Percentiles rank a stretch among this genome's conserved stretches.
Evolutionary conservation across 2,888 invertebrate genomes (phyloP).

Genomic region (Trisateles emortualis): DNA sequence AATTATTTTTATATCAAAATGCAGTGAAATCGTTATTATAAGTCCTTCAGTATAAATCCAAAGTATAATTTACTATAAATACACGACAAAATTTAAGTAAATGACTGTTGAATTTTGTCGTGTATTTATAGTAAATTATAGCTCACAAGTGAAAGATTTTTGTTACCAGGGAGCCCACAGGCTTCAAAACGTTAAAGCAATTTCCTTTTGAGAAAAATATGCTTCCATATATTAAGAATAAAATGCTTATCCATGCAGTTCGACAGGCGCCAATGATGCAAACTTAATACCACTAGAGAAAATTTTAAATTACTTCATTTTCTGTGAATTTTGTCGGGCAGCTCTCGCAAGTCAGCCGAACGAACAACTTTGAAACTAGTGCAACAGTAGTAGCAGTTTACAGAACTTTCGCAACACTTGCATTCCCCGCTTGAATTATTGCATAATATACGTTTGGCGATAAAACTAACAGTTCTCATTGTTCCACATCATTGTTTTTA

Average conservation of each 20-base stretch:
- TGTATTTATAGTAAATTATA: too few species aligned
- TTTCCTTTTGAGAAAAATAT: conserved; percentile 6
- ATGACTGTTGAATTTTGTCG: too few species aligned
- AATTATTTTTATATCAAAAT: too few species aligned
- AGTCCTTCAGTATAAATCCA: too few species aligned
- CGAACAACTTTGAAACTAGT: conserved; percentile 56
- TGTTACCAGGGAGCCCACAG: not conserved
- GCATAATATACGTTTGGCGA: conserved; percentile 69
- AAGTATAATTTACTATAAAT: too few species aligned
- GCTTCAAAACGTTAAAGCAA: not conserved
- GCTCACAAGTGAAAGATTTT: too few species aligned
- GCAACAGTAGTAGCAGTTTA: conserved; percentile 57
- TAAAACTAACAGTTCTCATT: conserved; percentile 71
- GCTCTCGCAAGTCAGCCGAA: conserved; percentile 56
- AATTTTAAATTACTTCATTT: conserved; percentile 67
- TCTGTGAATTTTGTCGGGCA: conserved; percentile 54
- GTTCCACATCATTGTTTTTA: conserved; percentile 71
- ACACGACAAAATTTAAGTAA: too few species aligned
- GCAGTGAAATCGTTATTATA: not conserved
- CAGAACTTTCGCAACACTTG: conserved; percentile 71
- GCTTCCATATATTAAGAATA: conserved; percentile 29
- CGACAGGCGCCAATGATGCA: conserved; percentile 55
- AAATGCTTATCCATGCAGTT: conserved; percentile 46
- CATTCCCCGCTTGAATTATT: conserved; percentile 74
- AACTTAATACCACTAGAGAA: conserved; percentile 50